Evolutionary conservation across 2,888 invertebrate species (phyloP), one percentile per base, ranked within the genome.

Genomic region (Ischnus inquisitorius): DNA sequence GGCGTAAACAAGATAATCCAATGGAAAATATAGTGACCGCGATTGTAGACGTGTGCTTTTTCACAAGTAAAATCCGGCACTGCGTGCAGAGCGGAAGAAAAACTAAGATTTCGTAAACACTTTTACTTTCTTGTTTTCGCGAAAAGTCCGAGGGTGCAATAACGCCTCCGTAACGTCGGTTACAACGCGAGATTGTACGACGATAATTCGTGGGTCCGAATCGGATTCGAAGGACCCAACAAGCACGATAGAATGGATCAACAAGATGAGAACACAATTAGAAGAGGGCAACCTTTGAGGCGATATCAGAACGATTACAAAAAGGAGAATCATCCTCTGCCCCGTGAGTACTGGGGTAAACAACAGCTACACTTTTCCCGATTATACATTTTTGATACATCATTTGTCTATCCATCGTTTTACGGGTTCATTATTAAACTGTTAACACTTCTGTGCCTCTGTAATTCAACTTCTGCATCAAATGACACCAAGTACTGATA

Each of bases 251-350:
- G 85, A 79, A 93, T 93, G 93, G 93, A 93, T 75, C 89, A 89
- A 68, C 92, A 91, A 85, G 92, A 93, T 76, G 92, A 93, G 54
- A 91, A 91, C 79, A 81, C 89, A 68, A 84, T 89, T 43, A 88
- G 90, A 84, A 90, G 92, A 86, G 89, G 89, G 34, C 93, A 91
- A 82, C 89, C 90, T 46, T 84, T 90, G 68, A 90, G 92, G 72
- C 90, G 91, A 28, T 90, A 90, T 80, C 92, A 90, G 84, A 90
- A 92, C 86, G 93, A 92, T 79, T 92, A 89, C 80, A 92, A 92
- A 83, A 65, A 89, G 14, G 92, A 92, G 34, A 87, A 88, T 78
- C 88, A 89, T 16, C 83, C 88, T 39, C 85, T 80, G 51, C 75
- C 87, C 43, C 86, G 86, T 87, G 62, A 85, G 85, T 86, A 81